phyloP scores from a whole-genome alignment of 2,797 vertebrate genomes.

The Anguilla anguilla region DNA sequence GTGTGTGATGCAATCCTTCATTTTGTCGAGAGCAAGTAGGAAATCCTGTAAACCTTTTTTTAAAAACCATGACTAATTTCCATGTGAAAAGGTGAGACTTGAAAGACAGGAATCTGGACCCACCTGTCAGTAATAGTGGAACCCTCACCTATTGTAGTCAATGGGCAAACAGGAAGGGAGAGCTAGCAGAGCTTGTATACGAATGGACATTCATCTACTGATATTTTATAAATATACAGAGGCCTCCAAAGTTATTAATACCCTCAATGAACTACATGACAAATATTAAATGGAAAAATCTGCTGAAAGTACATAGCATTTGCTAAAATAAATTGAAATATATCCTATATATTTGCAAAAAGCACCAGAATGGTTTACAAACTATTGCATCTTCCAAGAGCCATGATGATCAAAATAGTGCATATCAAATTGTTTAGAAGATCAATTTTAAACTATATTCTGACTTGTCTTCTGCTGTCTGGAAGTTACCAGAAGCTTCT shows the following conservation, averaged over 20 bases:
- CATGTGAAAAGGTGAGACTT: slow-evolving; percentile 4
- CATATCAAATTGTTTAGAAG: neutral
- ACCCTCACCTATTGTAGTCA: neutral
- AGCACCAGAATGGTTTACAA: neutral
- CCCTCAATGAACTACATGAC: neutral
- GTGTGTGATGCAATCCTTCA: slow-evolving; percentile 14
- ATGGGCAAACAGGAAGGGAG: too few species aligned
- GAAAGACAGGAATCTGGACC: neutral
- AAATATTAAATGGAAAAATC: neutral
- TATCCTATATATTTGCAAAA: neutral
- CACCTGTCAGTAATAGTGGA: neutral
- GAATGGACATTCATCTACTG: too few species aligned
- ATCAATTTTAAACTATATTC: too few species aligned
- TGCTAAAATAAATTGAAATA: neutral
- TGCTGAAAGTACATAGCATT: neutral
- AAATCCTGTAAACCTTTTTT: neutral
- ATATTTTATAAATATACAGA: neutral
- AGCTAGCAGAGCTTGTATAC: too few species aligned
- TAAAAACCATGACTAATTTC: slow-evolving; percentile 12
- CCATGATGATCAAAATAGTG: neutral
- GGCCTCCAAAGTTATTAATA: neutral
- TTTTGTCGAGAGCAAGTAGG: slow-evolving; percentile 4
- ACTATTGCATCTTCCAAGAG: neutral
- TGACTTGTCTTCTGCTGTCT: too few species aligned
- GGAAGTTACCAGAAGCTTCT: too few species aligned